These are phyloP conservation scores for Pheosia tremula DNA, from an alignment of 2,888 invertebrate genomes.

Conservation along the genomic window DNA sequence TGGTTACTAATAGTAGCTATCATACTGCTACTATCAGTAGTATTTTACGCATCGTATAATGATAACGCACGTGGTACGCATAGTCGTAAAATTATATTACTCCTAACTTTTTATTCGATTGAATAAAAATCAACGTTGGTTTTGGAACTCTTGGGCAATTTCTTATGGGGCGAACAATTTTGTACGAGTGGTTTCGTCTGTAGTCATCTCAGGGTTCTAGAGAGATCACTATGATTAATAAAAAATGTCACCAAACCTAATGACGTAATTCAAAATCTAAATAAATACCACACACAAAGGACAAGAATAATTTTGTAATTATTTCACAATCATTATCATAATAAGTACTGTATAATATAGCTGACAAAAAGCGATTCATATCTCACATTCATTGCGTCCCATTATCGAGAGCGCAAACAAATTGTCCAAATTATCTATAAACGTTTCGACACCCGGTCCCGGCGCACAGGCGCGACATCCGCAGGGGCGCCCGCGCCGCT, in stretches of 20 bases:
- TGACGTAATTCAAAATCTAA: too few relatives aligned
- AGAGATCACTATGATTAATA: too few relatives aligned
- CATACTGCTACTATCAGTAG: constrained; percentile 24
- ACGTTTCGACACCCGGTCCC: background rate
- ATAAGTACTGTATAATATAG: too few relatives aligned
- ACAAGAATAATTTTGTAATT: too few relatives aligned
- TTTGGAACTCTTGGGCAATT: too few relatives aligned
- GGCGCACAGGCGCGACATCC: constrained; percentile 19
- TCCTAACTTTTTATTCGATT: background rate
- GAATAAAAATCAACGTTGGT: too few relatives aligned
- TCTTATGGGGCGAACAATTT: too few relatives aligned
- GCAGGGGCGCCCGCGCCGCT: constrained; percentile 21
- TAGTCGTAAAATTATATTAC: background rate
- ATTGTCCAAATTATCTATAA: constrained; percentile 5
- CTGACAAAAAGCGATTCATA: background rate
- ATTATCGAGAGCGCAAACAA: background rate
- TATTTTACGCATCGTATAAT: constrained; percentile 15
- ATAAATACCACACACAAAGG: too few relatives aligned
- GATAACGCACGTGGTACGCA: background rate
- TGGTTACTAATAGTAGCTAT: background rate
- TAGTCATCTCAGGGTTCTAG: too few relatives aligned
- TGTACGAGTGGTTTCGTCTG: too few relatives aligned
- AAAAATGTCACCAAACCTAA: too few relatives aligned
- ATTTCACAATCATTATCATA: too few relatives aligned
- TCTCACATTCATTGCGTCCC: background rate